These are phyloP conservation scores for Haemorhous mexicanus DNA, from an alignment of 2,113 vertebrate genomes.

Conservation along the genomic window DNA sequence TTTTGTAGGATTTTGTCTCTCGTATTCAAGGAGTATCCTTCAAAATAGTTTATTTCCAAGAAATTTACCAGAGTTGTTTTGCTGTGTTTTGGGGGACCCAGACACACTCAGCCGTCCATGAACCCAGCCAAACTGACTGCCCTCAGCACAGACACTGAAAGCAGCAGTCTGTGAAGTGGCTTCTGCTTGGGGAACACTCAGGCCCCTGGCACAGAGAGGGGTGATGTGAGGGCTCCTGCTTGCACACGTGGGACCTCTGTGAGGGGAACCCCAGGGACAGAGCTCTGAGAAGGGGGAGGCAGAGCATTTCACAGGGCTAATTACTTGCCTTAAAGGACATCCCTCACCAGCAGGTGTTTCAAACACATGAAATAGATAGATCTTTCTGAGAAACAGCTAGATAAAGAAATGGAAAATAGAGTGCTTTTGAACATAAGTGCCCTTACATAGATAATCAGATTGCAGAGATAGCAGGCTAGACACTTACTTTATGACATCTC, in stretches of 20 bases:
- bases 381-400: background rate
- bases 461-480: background rate
- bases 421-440: background rate
- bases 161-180: background rate
- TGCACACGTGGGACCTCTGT: background rate
- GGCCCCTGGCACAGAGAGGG: fast-evolving
- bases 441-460: background rate
- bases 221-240: background rate
- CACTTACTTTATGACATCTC: background rate
- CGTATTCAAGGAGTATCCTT: background rate
- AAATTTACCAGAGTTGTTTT: background rate
- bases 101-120: fast-evolving
- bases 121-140: background rate
- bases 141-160: background rate
- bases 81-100: background rate
- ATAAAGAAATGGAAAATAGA: background rate
- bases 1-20: background rate
- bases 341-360: background rate
- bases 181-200: background rate
- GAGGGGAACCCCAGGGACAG: background rate
- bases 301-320: background rate
- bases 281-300: background rate
- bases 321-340: background rate
- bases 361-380: background rate
- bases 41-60: background rate